Evolutionary conservation across 2,113 vertebrate species (phyloP).

Genomic region (Rhynchomys soricoides): DNA sequence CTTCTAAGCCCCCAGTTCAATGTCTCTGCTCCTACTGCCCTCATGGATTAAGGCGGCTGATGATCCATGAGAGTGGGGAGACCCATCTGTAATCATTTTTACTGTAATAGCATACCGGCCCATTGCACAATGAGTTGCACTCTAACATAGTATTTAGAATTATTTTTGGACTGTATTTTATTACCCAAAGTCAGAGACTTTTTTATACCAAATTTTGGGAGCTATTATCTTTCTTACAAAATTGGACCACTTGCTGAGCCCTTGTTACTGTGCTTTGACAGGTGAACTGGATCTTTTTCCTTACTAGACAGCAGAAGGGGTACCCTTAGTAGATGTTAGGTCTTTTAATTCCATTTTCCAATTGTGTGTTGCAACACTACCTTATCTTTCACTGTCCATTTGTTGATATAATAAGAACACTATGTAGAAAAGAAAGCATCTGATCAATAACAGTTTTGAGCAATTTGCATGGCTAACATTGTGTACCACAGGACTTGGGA

Average conservation of each 20-base stretch:
- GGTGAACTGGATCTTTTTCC: neutral
- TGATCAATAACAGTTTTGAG: neutral
- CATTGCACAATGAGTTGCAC: too few relatives aligned
- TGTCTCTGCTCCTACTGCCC: too few relatives aligned
- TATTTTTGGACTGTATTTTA: too few relatives aligned
- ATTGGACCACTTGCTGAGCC: conserved; percentile 13
- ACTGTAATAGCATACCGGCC: too few relatives aligned
- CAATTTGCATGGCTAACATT: neutral
- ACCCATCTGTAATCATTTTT: too few relatives aligned
- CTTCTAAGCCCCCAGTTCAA: too few relatives aligned
- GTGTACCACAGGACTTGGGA: neutral
- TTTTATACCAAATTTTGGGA: conserved; percentile 42
- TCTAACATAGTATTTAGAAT: too few relatives aligned
- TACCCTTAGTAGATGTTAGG: conserved; percentile 1
- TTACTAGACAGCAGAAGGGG: neutral
- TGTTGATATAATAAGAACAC: conserved; percentile 24
- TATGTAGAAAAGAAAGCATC: neutral
- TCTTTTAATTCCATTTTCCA: conserved; percentile 7
- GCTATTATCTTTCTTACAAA: conserved; percentile 29
- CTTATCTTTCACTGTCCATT: conserved; percentile 30
- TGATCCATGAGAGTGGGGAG: too few relatives aligned
- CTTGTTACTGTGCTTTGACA: conserved; percentile 51
- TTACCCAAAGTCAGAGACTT: neutral
- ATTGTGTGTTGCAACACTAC: neutral
- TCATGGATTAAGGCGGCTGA: too few relatives aligned